phyloP scores from a whole-genome alignment of 2,113 vertebrate genomes.

The Echinops telfairi region DNA sequence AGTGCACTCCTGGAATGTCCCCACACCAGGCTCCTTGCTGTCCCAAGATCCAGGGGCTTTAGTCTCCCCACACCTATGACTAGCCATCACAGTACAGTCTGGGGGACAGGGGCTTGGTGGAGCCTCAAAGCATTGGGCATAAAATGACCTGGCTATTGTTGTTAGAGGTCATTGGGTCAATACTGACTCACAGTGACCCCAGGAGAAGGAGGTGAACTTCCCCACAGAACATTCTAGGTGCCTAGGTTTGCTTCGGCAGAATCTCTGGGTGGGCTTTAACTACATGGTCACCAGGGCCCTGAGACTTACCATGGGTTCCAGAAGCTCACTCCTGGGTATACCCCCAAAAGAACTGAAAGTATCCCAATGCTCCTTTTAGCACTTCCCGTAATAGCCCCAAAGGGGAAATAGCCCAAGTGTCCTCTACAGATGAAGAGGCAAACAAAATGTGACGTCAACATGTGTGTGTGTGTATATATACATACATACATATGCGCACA shows the following conservation, averaged over 20 bases:
- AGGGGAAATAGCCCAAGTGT: too few species aligned
- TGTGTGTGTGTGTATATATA: too few species aligned
- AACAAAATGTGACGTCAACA: too few species aligned
- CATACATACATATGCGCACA: too few species aligned
- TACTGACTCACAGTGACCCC: neutral
- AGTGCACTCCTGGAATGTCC: neutral
- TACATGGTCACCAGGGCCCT: neutral
- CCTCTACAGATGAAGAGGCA: too few species aligned
- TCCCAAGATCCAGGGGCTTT: neutral
- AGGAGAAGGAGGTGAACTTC: neutral
- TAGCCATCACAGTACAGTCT: constrained; percentile 16
- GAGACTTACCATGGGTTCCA: neutral
- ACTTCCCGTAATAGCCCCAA: neutral
- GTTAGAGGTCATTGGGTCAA: neutral
- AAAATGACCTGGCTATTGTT: neutral
- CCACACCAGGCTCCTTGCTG: neutral
- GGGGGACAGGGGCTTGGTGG: neutral
- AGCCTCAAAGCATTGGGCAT: neutral
- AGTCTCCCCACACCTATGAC: neutral
- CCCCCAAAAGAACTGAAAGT: neutral
- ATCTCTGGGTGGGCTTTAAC: neutral
- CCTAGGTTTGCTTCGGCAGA: neutral
- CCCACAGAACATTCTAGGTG: neutral
- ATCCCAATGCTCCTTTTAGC: neutral
- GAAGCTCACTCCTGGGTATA: neutral